Percentiles rank a stretch among this genome's conserved stretches.
These are phyloP conservation scores for Micrasema minimum DNA, from an alignment of 1,140 invertebrate species.

Conservation along the genomic window DNA sequence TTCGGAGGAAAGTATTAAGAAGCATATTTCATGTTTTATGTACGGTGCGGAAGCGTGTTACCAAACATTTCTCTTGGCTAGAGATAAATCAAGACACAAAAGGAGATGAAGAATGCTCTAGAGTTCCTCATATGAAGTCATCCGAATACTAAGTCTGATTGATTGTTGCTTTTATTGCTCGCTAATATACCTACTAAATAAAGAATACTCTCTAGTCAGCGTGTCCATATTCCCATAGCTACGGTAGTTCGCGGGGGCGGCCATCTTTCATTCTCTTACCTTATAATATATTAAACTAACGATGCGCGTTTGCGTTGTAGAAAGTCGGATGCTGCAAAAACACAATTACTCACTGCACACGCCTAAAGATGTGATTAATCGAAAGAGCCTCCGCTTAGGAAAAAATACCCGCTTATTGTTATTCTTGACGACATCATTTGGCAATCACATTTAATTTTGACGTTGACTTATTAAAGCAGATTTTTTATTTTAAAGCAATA, in stretches of 20 bases:
- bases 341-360: background rate
- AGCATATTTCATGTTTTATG: slow-evolving; percentile 24
- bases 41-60: slow-evolving; percentile 12
- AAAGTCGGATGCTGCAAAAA: background rate
- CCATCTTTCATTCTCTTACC: slow-evolving; percentile 1
- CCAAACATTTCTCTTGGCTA: slow-evolving; percentile 10
- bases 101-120: slow-evolving; percentile 20
- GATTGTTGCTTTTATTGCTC: slow-evolving; percentile 38
- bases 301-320: background rate
- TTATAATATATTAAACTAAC: slow-evolving; percentile 1
- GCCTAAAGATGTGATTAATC: no score
- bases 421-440: no score
- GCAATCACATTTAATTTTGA: background rate
- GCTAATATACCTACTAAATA: slow-evolving; percentile 34
- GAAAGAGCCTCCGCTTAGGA: no score
- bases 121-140: slow-evolving; percentile 26
- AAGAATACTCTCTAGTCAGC: no score
- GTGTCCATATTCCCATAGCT: no score
- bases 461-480: background rate
- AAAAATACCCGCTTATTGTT: no score
- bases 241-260: slow-evolving; percentile 15
- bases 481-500: no score
- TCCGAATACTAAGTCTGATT: slow-evolving; percentile 38
- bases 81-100: slow-evolving; percentile 25
- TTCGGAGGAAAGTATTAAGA: slow-evolving; percentile 8